These are phyloP conservation scores for Sinohyriopsis cumingii DNA, from an alignment of 2,888 invertebrate species.

Conservation along the genomic window DNA sequence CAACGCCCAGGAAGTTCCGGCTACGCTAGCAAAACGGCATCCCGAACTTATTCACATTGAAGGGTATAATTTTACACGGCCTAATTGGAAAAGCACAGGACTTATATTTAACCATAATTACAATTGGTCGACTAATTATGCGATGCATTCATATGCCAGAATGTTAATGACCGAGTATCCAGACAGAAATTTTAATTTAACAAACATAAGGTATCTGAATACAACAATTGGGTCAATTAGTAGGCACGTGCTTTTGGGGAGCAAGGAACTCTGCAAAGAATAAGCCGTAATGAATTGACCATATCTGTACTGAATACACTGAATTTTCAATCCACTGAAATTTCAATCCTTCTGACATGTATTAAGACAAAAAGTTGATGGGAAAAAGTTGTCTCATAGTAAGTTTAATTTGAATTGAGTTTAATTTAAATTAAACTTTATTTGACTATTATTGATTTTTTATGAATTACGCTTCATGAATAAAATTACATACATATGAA, in stretches of 20 bases:
- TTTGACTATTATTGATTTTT: too few relatives aligned
- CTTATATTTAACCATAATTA: conserved; percentile 6
- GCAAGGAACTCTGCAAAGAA: conserved; percentile 26
- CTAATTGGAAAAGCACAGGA: not conserved
- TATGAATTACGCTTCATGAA: too few relatives aligned
- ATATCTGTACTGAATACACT: too few relatives aligned
- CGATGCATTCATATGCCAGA: conserved; percentile 8
- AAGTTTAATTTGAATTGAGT: too few relatives aligned
- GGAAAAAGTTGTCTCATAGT: too few relatives aligned
- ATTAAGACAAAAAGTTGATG: too few relatives aligned
- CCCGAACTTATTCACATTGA: conserved; percentile 16
- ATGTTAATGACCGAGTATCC: not conserved
- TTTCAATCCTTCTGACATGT: too few relatives aligned
- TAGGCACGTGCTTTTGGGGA: conserved; percentile 29
- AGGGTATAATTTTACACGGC: conserved; percentile 16
- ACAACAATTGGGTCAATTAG: conserved; percentile 33
- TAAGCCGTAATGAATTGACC: not conserved
- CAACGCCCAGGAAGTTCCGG: conserved; percentile 8
- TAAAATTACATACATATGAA: too few relatives aligned
- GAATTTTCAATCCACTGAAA: too few relatives aligned
- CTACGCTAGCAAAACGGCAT: conserved; percentile 8
- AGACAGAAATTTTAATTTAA: too few relatives aligned
- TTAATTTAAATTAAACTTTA: too few relatives aligned
- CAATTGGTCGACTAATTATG: conserved; percentile 14
- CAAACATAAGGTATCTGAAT: conserved; percentile 5